phyloP scores from a whole-genome alignment of 1,140 invertebrate species.

The Scaptomyza pallida region DNA sequence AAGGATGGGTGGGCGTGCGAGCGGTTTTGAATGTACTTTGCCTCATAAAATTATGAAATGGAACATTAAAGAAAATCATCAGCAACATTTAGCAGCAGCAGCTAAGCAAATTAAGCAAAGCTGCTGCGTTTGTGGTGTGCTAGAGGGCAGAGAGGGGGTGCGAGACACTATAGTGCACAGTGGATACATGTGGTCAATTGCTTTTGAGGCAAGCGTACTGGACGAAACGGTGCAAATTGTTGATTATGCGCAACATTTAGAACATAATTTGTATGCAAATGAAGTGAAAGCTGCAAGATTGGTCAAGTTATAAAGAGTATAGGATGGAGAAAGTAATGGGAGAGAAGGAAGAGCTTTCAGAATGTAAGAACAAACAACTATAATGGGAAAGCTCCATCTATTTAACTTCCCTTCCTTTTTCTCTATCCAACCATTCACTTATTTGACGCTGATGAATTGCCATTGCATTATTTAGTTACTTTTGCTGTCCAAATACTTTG shows the following conservation, averaged over 20 bases:
- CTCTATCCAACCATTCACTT: too few species aligned
- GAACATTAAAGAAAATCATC: slow-evolving; percentile 68
- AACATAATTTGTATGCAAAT: slow-evolving; percentile 69
- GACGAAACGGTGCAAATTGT: slow-evolving; percentile 29
- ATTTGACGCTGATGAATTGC: slow-evolving; percentile 19
- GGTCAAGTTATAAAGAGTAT: too few species aligned
- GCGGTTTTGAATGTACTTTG: slow-evolving; percentile 18
- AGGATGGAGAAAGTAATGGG: not conserved
- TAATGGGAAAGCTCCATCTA: too few species aligned
- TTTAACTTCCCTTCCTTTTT: too few species aligned
- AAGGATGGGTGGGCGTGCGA: not conserved
- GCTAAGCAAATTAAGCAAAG: slow-evolving; percentile 23
- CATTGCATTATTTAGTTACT: slow-evolving; percentile 1
- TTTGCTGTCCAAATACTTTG: not conserved
- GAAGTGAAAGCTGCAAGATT: slow-evolving; percentile 15
- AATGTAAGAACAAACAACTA: too few species aligned
- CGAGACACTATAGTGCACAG: slow-evolving; percentile 1
- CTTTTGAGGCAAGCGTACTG: slow-evolving; percentile 1
- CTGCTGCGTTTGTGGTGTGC: not conserved
- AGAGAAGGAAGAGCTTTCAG: not conserved
- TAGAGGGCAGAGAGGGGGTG: not conserved
- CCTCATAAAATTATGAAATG: slow-evolving; percentile 59
- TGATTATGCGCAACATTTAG: slow-evolving; percentile 54
- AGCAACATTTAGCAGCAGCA: slow-evolving; percentile 57
- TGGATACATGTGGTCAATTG: slow-evolving; percentile 56